Evolutionary conservation across 2,797 vertebrate species (phyloP).

Genomic region (Epinephelus awoara): DNA sequence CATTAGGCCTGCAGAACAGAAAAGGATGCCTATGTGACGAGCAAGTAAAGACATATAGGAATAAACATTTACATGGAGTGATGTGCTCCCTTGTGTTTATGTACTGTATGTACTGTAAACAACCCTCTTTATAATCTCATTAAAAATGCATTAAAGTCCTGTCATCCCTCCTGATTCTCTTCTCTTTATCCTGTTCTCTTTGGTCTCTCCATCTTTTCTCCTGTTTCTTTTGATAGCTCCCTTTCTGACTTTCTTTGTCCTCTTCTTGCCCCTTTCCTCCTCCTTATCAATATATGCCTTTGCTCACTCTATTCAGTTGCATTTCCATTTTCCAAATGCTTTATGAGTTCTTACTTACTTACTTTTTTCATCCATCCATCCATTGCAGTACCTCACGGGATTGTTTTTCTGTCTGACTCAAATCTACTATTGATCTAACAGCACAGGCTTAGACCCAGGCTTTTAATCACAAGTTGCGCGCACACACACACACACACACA

Average conservation of each 20-base stretch:
- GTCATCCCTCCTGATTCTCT: background rate
- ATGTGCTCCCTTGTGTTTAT: background rate
- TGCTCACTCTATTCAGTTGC: constrained; percentile 1
- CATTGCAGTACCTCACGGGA: background rate
- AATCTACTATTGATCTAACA: constrained; percentile 56
- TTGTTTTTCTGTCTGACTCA: constrained; percentile 46
- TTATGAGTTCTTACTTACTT: constrained; percentile 1
- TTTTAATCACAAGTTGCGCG: constrained; percentile 51
- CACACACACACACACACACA: background rate
- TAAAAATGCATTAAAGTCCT: constrained; percentile 32
- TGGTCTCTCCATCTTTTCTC: background rate
- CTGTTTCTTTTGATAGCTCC: constrained; percentile 10
- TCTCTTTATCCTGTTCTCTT: constrained; percentile 1
- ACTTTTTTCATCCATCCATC: constrained; percentile 11
- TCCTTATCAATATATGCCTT: background rate
- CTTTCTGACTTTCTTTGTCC: background rate
- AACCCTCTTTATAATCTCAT: constrained; percentile 27
- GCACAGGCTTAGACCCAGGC: constrained; percentile 20
- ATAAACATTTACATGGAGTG: background rate
- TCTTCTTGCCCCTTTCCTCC: background rate
- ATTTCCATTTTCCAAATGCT: constrained; percentile 28
- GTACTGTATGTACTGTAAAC: background rate
- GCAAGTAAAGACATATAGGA: background rate
- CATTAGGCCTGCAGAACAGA: constrained; percentile 1
- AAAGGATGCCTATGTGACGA: background rate